These are phyloP conservation scores for Sinohyriopsis cumingii DNA, from an alignment of 2,888 invertebrate genomes.

Conservation along the genomic window DNA sequence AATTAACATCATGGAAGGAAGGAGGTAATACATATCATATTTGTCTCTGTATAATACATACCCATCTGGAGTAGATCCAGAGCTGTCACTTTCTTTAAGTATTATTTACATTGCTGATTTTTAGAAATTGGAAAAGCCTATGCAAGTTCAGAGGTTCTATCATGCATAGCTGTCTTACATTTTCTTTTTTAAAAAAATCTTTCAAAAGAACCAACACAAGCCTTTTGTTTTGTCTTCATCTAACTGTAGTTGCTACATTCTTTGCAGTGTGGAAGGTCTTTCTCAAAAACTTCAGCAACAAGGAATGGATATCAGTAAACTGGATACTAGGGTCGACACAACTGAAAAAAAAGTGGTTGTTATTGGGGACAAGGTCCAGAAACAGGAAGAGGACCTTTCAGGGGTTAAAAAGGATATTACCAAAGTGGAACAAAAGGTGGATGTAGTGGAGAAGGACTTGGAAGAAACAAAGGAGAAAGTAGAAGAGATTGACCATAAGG, in stretches of 20 bases:
- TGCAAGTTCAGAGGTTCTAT: no score
- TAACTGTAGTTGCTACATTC: constrained; percentile 8
- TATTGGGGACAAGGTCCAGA: constrained; percentile 47
- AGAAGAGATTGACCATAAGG: constrained; percentile 65
- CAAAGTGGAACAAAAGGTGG: constrained; percentile 46
- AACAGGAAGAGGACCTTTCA: constrained; percentile 48
- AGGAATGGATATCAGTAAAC: constrained; percentile 45
- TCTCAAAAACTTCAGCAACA: constrained; percentile 50
- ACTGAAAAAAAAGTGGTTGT: constrained; percentile 46
- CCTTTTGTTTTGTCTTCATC: background rate
- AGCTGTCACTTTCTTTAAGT: no score
- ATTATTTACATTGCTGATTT: no score
- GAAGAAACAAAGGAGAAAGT: constrained; percentile 55
- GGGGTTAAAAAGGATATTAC: constrained; percentile 37
- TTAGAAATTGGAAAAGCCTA: no score
- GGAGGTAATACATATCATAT: constrained; percentile 37
- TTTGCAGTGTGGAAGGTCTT: constrained; percentile 50
- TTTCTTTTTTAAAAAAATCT: no score
- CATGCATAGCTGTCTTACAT: no score
- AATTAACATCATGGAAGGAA: constrained; percentile 57
- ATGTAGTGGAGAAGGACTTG: constrained; percentile 45
- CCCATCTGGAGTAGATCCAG: no score
- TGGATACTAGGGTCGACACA: constrained; percentile 50
- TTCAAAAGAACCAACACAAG: no score
- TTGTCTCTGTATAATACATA: no score